Evolutionary conservation across 2,888 invertebrate species (phyloP).

Genomic region (Diplazon laetatorius): DNA sequence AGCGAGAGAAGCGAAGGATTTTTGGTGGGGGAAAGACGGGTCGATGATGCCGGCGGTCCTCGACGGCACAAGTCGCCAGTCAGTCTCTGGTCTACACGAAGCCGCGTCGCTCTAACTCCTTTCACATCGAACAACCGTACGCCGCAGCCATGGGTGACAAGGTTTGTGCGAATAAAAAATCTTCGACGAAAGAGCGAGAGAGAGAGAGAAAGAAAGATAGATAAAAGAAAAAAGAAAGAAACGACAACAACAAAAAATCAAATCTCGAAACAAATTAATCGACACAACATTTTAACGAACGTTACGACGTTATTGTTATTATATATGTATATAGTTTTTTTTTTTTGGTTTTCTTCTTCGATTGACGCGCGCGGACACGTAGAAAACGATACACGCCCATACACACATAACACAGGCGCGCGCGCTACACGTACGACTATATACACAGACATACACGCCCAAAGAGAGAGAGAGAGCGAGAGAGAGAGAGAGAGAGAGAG

Average conservation of each 20-base stretch:
- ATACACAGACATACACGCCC: neutral
- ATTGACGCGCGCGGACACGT: no score
- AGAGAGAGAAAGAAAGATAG: no score
- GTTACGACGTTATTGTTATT: no score
- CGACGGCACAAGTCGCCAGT: slow-evolving; percentile 79
- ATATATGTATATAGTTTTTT: no score
- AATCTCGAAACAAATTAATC: slow-evolving; percentile 23
- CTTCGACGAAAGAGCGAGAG: slow-evolving; percentile 71
- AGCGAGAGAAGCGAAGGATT: slow-evolving; percentile 75
- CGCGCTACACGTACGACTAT: neutral
- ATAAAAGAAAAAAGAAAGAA: slow-evolving; percentile 35
- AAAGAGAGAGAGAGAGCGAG: neutral
- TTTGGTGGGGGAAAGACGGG: slow-evolving; percentile 86
- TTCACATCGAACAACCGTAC: slow-evolving; percentile 84
- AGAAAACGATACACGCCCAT: no score
- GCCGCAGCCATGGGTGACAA: slow-evolving; percentile 83
- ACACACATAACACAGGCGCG: neutral
- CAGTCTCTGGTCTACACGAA: slow-evolving; percentile 86
- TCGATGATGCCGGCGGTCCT: slow-evolving; percentile 83
- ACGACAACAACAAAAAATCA: slow-evolving; percentile 48
- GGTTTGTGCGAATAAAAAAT: slow-evolving; percentile 80
- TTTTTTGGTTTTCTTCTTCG: no score
- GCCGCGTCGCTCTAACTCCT: slow-evolving; percentile 86
- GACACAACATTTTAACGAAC: no score
- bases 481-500: neutral